Conservation (phyloP, 2,113 vertebrate species). For the Alouatta palliata region DNA sequence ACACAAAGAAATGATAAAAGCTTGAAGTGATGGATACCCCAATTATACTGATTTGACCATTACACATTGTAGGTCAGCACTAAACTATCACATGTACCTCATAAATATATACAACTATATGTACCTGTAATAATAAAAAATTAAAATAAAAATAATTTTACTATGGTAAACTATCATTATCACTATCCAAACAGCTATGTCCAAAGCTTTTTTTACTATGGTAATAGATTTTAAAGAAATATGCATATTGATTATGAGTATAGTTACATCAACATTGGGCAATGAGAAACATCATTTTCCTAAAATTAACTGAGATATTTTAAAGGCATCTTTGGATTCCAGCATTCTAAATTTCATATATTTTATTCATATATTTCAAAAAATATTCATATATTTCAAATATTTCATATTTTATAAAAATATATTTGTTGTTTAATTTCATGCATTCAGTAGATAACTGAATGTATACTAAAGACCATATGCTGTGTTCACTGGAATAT, state of each 20-base stretch:
- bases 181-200: background rate
- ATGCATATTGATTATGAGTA: background rate
- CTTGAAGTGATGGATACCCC: no score
- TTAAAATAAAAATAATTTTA: background rate
- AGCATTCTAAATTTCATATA: background rate
- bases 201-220: background rate
- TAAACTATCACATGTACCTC: no score
- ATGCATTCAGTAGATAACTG: background rate
- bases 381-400: no score
- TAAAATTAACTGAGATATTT: conserved; percentile 22
- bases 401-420: conserved; percentile 23
- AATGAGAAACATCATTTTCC: background rate
- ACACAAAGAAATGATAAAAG: no score
- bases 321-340: background rate
- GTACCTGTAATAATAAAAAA: background rate
- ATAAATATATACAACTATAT: no score
- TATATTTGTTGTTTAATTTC: background rate
- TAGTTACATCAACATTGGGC: background rate
- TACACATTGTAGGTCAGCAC: no score
- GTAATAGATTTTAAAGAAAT: background rate
- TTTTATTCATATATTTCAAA: no score
- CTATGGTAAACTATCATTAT: background rate
- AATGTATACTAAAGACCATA: background rate
- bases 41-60: no score
- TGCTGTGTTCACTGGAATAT: background rate